Evolutionary conservation across 2,888 invertebrate genomes (phyloP), one percentile per base, ranked within the genome.

Genomic region (Eupeodes latifasciatus): DNA sequence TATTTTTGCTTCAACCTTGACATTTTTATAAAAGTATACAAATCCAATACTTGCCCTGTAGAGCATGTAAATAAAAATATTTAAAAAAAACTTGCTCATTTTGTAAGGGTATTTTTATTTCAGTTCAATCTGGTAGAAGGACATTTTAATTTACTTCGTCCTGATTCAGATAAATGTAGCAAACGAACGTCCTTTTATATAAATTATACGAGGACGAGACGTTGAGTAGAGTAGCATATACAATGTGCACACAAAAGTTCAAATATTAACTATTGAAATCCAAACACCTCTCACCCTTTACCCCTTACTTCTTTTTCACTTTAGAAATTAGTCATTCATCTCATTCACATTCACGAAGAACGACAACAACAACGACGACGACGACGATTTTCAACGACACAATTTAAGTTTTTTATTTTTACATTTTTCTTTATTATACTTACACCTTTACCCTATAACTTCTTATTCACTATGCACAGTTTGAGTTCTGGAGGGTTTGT

Each of bases 281-380:
- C 36, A 19, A 40, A 40, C 40, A 40, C 40, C 40, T 40, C 40
- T 5, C 9, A 40, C 40, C 40, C 40, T 40, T 40, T 1, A 2
- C 9, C 40, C 40, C n/a, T 59, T 27, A 12, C 44, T 19, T 66
- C 12, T 19, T 34, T 19, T n/a, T n/a, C 19, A 10, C n/a, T 34
- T 75, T 78, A 62, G 59, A 79, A 85, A 82, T 86, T 79, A 82
- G 82, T 82, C 82, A 75, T 82, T 82, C 74, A 85, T 85, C 74
- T 82, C 59, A 69, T 36, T 67, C 34, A 34, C 36, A 44, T 16
- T 16, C 44, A 40, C 40, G 11, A 16, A 66, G n/a, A 14, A 49
- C 27, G 47, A 64, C 19, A 12, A 27, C 3, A 16, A 16, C 19
- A 3, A 27, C 16, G 19, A n/a, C 47, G 19, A 47, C 40, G 80